These are phyloP conservation scores for Limnodromus scolopaceus DNA, from an alignment of 2,797 vertebrate genomes.

Conservation along the genomic window DNA sequence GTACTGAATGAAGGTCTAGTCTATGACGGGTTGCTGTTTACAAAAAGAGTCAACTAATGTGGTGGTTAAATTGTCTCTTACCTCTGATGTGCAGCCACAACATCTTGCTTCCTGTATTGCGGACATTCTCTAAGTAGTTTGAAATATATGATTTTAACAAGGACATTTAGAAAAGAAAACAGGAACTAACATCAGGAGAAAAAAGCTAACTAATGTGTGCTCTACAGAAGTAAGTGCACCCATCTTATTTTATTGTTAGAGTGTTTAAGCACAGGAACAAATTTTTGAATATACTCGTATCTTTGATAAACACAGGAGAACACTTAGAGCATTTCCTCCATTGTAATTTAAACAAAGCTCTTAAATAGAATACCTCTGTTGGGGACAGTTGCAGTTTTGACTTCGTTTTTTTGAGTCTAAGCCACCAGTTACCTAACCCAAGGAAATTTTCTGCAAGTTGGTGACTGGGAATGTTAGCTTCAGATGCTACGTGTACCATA, in stretches of 20 bases:
- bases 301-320: background rate
- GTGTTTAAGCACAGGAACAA: background rate
- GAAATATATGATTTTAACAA: background rate
- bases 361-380: background rate
- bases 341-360: background rate
- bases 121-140: background rate
- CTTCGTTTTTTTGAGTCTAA: background rate
- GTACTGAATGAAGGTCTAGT: background rate
- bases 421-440: background rate
- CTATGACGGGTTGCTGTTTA: background rate
- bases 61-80: background rate
- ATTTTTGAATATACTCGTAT: background rate
- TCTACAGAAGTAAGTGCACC: background rate
- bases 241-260: background rate
- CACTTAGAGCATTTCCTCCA: background rate
- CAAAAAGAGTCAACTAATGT: background rate
- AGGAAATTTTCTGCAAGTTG: background rate
- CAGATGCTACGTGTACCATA: fast-evolving
- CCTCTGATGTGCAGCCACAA: background rate
- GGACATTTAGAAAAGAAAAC: background rate
- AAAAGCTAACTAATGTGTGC: background rate
- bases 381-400: background rate
- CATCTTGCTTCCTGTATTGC: background rate
- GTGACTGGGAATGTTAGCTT: background rate
- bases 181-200: background rate